Base-by-base conservation (phyloP, 2,797 vertebrate genomes). In the Synaphobranchus kaupii region DNA sequence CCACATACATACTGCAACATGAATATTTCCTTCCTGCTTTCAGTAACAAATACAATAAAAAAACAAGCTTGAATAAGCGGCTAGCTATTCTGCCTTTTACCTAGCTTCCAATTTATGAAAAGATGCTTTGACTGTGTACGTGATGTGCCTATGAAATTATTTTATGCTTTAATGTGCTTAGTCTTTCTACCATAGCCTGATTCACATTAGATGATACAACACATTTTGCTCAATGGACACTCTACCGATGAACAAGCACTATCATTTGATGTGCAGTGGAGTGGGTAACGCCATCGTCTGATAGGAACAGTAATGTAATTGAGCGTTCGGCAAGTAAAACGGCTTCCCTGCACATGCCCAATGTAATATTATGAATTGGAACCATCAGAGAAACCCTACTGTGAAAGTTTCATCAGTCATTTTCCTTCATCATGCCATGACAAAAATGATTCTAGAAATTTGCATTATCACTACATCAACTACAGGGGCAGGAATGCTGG, bases 251-350 rank as follows among this genome's bases (percentile, higher is more conserved):
- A 76, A 68, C n/a, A 28, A 68, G n/a, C 63, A 10, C 63, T 28
- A 68, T 68, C 63, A 68, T 68, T 68, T 68, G 15, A 68, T 28
- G 63, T 68, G 63, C 63, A 68, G 63, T 68, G 63, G 63, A 68
- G 63, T 68, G 25, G 5, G n/a, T 68, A 68, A 68, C 63, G n/a
- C 63, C 63, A 68, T 68, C n/a, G n/a, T 68, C n/a, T 68, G 63
- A 68, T 25, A n/a, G 63, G 63, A 68, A 76, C 73, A 76, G 34
- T n/a, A 44, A 8, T 44, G 73, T 44, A 44, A 44, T 76, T 73
- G n/a, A 34, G 28, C 12, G 13, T 34, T 31, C 34, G 31, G 1
- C 13, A 28, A 73, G 68, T 31, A 34, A 73, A 73, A 39, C 68
- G 13, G 73, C 25, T 76, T 76, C 44, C 73, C 31, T 20, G 34